phyloP scores from a whole-genome alignment of 2,888 invertebrate genomes.

The Adelphocoris suturalis region DNA sequence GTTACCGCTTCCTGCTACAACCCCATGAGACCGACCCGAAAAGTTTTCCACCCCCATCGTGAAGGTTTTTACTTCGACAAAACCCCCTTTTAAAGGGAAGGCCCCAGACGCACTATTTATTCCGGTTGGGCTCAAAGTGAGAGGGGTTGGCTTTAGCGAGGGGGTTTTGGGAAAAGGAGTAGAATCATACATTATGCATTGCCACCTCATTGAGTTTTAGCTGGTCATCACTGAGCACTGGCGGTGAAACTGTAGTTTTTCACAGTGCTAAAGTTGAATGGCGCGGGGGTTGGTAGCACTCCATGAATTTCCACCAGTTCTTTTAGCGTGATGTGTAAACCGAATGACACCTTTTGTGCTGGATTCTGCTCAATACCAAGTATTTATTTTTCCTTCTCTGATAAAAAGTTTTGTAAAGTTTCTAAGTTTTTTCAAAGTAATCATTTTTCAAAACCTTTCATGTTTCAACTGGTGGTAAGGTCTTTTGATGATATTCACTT shows the following conservation, averaged over 20 bases:
- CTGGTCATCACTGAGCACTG: conserved; percentile 59
- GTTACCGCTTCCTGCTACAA: conserved; percentile 54
- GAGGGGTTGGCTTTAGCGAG: conserved; percentile 33
- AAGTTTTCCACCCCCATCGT: not conserved
- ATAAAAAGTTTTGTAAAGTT: no score
- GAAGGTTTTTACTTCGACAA: conserved; percentile 39
- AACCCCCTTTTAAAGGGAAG: not conserved
- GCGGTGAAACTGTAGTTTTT: conserved; percentile 47
- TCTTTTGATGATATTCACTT: no score
- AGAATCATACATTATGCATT: conserved; percentile 65
- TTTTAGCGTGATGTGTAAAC: not conserved
- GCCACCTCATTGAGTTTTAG: conserved; percentile 65
- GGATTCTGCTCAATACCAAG: no score
- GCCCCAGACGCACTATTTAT: conserved; percentile 33
- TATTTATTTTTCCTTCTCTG: no score
- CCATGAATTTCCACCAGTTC: not conserved
- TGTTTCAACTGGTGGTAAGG: no score
- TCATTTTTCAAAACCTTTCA: no score
- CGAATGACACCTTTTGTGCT: no score
- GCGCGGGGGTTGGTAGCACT: not conserved
- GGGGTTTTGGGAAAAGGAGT: conserved; percentile 37
- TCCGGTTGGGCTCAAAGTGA: conserved; percentile 28
- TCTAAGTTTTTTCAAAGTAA: no score
- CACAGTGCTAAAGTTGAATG: conserved; percentile 43
- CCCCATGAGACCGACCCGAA: conserved; percentile 18